A percentile compares a stretch with the other conserved stretches of the same genome.
These are phyloP conservation scores for Panurus biarmicus DNA, from an alignment of 2,113 vertebrate species.

Conservation along the genomic window DNA sequence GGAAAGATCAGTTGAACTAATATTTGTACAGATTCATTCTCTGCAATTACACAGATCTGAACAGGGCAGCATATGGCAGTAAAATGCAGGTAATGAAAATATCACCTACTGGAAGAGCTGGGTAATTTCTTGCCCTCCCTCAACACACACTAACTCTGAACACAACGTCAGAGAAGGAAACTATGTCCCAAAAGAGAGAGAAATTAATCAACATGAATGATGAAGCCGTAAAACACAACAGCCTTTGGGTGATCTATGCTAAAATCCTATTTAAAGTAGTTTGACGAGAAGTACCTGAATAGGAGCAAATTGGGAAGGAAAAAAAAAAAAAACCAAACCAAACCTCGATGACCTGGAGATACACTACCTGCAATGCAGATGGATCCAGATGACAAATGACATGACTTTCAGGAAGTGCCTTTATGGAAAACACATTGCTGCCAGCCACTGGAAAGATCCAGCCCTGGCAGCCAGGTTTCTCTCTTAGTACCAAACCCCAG, in stretches of 20 bases:
- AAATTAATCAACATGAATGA: not conserved
- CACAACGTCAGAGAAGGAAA: not conserved
- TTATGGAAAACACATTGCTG: not conserved
- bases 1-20: not conserved
- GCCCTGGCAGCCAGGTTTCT: not conserved
- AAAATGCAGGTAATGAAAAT: conserved; percentile 11
- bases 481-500: not conserved
- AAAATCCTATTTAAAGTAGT: not conserved
- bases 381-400: conserved; percentile 23
- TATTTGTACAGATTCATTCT: conserved; percentile 12
- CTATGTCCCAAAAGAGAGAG: not conserved
- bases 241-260: not conserved
- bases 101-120: not conserved
- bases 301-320: not conserved
- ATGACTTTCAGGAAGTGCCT: not conserved
- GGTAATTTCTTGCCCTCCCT: not conserved
- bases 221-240: not conserved
- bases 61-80: not conserved
- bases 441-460: not conserved
- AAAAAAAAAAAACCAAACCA: not conserved
- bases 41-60: not conserved
- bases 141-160: not conserved
- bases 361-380: conserved; percentile 27
- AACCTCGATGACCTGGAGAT: not conserved
- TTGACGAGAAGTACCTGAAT: not conserved